phyloP scores from a whole-genome alignment of 2,797 vertebrate genomes.

The Bovichtus variegatus region DNA sequence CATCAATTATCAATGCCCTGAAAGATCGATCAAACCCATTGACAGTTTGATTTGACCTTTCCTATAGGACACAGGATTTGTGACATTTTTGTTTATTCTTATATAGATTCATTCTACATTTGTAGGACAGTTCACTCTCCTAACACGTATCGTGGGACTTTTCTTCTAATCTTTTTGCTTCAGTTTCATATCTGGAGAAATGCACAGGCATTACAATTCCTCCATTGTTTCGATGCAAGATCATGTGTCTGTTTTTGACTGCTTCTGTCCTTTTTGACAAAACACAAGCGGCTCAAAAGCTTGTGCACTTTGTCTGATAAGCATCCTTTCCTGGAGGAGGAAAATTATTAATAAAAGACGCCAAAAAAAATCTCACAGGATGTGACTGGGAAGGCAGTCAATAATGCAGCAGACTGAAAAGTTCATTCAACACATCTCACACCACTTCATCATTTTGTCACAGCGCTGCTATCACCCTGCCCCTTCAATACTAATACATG shows the following conservation, averaged over 20 bases:
- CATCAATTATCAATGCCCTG: not conserved
- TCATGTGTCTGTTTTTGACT: not conserved
- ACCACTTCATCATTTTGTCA: slow-evolving; percentile 52
- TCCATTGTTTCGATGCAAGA: not conserved
- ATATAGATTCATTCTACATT: not conserved
- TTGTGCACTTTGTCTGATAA: not conserved
- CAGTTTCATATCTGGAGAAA: not conserved
- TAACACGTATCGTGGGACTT: not conserved
- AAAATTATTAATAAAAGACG: not conserved
- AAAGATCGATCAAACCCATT: not conserved
- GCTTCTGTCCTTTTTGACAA: not conserved
- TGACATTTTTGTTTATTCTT: not conserved
- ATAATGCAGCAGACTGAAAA: slow-evolving; percentile 24
- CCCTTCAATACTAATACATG: slow-evolving; percentile 7
- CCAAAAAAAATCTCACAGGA: slow-evolving; percentile 5
- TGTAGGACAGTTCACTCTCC: not conserved
- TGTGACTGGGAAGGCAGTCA: not conserved
- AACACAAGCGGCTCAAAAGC: not conserved
- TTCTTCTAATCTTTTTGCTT: not conserved
- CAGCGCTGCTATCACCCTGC: not conserved
- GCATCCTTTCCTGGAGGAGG: not conserved
- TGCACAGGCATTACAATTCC: not conserved
- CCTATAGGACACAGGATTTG: not conserved
- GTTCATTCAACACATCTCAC: slow-evolving; percentile 34
- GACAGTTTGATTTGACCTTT: not conserved